Conservation (phyloP, 2,797 vertebrate species). For the Alectoris magna region DNA sequence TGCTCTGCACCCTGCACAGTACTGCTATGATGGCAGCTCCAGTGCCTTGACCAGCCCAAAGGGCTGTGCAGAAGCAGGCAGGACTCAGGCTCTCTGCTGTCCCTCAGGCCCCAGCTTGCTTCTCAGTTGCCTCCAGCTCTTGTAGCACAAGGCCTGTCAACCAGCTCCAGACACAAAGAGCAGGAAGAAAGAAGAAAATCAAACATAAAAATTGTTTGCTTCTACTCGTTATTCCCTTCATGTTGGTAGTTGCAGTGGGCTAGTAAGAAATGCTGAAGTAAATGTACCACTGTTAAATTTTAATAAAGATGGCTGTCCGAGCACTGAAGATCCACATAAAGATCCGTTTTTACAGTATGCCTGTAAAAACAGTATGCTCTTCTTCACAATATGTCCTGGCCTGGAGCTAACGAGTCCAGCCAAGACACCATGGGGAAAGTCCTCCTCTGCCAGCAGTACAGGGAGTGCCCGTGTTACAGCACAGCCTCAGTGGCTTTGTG, state of each 20-base stretch:
- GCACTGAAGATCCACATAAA: background rate
- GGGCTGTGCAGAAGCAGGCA: accelerated
- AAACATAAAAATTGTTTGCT: background rate
- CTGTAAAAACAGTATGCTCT: background rate
- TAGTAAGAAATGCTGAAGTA: background rate
- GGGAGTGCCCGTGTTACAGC: background rate
- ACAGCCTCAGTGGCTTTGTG: background rate
- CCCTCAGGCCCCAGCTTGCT: background rate
- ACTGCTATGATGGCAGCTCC: background rate
- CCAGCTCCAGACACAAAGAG: background rate
- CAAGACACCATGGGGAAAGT: accelerated
- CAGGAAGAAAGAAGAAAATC: background rate
- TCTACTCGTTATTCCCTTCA: background rate
- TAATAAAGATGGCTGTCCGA: background rate
- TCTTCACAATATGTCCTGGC: background rate
- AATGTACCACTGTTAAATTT: background rate
- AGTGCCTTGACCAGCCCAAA: accelerated
- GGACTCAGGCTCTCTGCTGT: accelerated
- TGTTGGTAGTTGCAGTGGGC: background rate
- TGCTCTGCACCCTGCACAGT: background rate
- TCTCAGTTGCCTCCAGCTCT: background rate
- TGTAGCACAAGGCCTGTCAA: accelerated
- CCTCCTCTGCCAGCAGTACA: background rate
- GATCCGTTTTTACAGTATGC: background rate
- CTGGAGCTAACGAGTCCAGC: background rate